Evolutionary conservation across 2,113 vertebrate genomes (phyloP), one percentile per base, ranked within the genome.

Genomic region (Cyanoramphus novaezelandiae): DNA sequence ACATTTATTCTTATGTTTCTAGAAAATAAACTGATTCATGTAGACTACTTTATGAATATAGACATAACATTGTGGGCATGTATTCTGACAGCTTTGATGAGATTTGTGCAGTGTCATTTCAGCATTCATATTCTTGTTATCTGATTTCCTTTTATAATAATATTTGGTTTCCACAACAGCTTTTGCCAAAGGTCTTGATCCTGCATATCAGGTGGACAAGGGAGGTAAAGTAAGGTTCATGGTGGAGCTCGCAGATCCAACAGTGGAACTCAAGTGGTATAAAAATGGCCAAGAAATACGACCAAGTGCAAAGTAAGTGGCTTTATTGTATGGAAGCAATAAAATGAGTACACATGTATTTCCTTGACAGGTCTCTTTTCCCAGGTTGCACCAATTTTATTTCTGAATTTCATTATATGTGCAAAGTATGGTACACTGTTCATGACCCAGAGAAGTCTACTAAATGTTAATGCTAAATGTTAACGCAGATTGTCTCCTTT

Each of bases 211-310:
- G 92, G 98, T 98, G 89, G 99, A 99, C 94, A 99, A 99, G 98
- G 99, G 99, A 79, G 98, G 98, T 64, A 99, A 98, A 97, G 99
- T 99, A 62, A 98, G 99, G 59, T 98, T 99, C 95, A 97, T 98
- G 33, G 99, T 99, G 63, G 99, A 99, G n/a, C 95, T 99, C 77
- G 98, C 99, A 59, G 99, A 99, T 91, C 99, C 99, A 72, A 99
- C 99, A 20, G 97, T 99, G 85, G 99, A 99, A n/a, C 98, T 99
- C 79, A 99, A 99, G 98, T 99, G 99, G 99, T 99, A 99, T 96
- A 99, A 99, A 98, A 99, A 99, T 74, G 99, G 99, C 37, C 99
- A 99, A 94, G 99, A 99, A 97, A 99, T 99, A 95, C 98, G 99
- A 67, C 99, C 99, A 19, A 97, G 98, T 92, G 98, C 99, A 92